phyloP scores from a whole-genome alignment of 2,888 invertebrate genomes.

The Bugula neritina region DNA sequence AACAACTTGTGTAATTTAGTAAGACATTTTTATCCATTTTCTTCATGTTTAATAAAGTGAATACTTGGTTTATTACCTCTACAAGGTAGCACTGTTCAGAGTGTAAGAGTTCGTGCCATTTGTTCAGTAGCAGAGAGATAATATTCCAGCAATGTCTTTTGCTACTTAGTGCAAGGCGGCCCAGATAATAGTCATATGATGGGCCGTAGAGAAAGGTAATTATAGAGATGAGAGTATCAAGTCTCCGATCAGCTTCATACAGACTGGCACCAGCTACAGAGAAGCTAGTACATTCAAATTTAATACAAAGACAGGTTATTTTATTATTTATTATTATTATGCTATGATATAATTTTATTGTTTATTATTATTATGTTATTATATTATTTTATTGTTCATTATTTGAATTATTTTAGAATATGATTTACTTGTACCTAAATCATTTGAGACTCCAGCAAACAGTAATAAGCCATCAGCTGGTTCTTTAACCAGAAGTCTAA shows the following conservation, averaged over 20 bases:
- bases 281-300: neutral
- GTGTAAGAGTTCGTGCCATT: slow-evolving; percentile 1
- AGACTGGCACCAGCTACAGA: neutral
- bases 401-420: neutral
- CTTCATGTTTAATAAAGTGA: too few species aligned
- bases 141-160: slow-evolving; percentile 4
- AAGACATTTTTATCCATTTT: too few species aligned
- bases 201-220: slow-evolving; percentile 11
- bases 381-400: too few species aligned
- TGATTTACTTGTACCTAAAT: neutral
- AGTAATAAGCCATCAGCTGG: slow-evolving; percentile 1
- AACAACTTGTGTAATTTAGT: too few species aligned
- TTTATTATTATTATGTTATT: too few species aligned
- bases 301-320: too few species aligned
- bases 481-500: neutral
- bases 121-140: slow-evolving; percentile 21
- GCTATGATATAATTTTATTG: too few species aligned
- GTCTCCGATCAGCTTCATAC: neutral
- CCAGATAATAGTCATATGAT: slow-evolving; percentile 15
- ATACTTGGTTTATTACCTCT: too few species aligned
- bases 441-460: neutral
- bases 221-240: slow-evolving; percentile 3
- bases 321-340: too few species aligned
- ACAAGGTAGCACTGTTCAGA: slow-evolving; percentile 24
- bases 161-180: neutral